Percentiles rank a stretch among this genome's conserved stretches.
These are phyloP conservation scores for Hemibagrus wyckioides DNA, from an alignment of 2,113 vertebrate species.

Conservation along the genomic window DNA sequence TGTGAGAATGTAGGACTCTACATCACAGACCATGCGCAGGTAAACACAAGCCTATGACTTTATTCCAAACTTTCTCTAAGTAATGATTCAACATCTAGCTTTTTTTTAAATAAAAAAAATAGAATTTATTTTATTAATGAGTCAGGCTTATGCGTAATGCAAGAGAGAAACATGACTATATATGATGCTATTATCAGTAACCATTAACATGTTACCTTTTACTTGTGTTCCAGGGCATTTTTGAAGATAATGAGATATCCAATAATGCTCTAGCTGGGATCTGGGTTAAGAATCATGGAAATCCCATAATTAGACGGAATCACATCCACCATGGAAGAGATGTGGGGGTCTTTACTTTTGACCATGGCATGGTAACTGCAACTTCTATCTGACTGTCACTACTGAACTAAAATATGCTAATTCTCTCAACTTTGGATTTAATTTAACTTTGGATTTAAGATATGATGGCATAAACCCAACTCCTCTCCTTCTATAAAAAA, in stretches of 20 bases:
- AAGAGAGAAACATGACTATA: neutral
- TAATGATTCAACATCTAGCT: neutral
- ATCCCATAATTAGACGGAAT: constrained; percentile 98
- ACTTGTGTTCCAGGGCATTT: constrained; percentile 83
- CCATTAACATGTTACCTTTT: neutral
- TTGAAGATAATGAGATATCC: constrained; percentile 99
- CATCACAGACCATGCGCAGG: constrained; percentile 99
- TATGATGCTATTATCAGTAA: neutral
- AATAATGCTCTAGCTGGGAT: constrained; percentile 98
- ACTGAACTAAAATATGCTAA: neutral
- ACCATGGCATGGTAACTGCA: constrained; percentile 90
- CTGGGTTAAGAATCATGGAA: constrained; percentile 99
- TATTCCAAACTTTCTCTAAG: neutral
- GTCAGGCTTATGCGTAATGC: neutral
- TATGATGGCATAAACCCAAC: neutral
- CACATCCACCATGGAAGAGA: constrained; percentile 98
- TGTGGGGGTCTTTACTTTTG: constrained; percentile 98
- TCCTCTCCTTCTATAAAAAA: neutral
- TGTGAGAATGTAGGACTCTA: constrained; percentile 99
- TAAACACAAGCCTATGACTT: constrained; percentile 60
- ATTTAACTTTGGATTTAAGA: neutral
- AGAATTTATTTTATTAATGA: neutral
- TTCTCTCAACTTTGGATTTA: neutral
- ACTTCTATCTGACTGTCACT: neutral
- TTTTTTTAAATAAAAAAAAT: neutral